Base-by-base conservation (phyloP, 2,888 invertebrate species). In the Rhabditoides inermis region DNA sequence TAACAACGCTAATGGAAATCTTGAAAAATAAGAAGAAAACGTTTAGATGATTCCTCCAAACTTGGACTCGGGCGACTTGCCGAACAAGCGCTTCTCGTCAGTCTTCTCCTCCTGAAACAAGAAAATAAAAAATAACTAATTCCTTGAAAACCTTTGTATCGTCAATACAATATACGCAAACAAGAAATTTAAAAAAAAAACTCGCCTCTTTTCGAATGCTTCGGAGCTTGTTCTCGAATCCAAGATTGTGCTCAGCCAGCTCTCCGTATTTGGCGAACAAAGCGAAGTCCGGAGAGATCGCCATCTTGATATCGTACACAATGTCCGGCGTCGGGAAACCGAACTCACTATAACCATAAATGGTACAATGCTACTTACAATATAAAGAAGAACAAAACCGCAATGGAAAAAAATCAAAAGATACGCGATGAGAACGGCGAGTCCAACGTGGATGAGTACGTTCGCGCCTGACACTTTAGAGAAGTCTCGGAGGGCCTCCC, bases 281-380 rank as follows among this genome's bases (percentile, higher is more conserved):
- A 42, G 62, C 63, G 41, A 68, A 68, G 49, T 68, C 67, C n/a
- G 67, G 67, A 3, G 67, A 68, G 23, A 63, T 61, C 51, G 60
- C 25, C 30, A 56, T 44, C 45, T 65, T 65, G 28, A 65, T 23
- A 50, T 68, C 67, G 49, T 63, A 61, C n/a, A 68, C 58, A 40
- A 68, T 61, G 36, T 68, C 67, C 6, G 67, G 65, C 26, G 65
- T 65, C 7, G 67, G 67, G 48, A 65, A 65, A n/a, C 58, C 67
- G 45, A 68, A 65, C 51, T 68, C 67, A 47, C 67, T 68, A 47
- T 50, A 66, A 56, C 20, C 2, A 30, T 32, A 32, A 10, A 46
- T 6, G 22, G 18, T 18, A 22, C 1, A 42, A 4, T 27, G 20
- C n/a, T 27, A n/a, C 18, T 32, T 28, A 28, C 10, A 30, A 42